phyloP scores from a whole-genome alignment of 2,888 invertebrate genomes.

The Tachystola acroxantha region DNA sequence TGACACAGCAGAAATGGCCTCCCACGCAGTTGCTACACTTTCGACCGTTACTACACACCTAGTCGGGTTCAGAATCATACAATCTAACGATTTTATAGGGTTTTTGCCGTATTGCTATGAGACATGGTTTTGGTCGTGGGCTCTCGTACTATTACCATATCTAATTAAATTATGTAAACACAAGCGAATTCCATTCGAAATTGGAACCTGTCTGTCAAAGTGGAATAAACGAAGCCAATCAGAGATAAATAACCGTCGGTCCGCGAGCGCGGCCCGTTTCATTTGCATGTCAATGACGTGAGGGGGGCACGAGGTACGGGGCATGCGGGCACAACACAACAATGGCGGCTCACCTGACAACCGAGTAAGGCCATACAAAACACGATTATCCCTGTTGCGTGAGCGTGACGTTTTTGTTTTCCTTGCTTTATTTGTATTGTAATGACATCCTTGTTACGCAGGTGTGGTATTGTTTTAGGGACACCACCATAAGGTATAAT shows the following conservation, averaged over 20 bases:
- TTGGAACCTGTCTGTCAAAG: constrained; percentile 68
- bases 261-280: constrained; percentile 59
- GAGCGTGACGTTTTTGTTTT: constrained; percentile 8
- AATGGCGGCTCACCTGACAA: constrained; percentile 56
- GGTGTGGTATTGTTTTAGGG: too few species aligned
- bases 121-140: too few species aligned
- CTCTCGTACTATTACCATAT: constrained; percentile 43
- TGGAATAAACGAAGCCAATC: constrained; percentile 72
- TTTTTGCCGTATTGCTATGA: too few species aligned
- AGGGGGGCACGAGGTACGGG: constrained; percentile 22
- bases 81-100: too few species aligned
- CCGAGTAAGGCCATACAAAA: constrained; percentile 22
- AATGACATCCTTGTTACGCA: neutral
- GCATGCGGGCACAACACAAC: constrained; percentile 33
- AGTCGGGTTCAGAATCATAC: too few species aligned
- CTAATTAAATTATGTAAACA: constrained; percentile 56
- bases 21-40: too few species aligned
- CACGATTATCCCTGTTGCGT: constrained; percentile 13
- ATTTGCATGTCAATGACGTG: constrained; percentile 70
- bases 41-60: too few species aligned
- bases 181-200: constrained; percentile 48
- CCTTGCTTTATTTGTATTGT: neutral
- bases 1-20: too few species aligned
- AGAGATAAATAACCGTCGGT: constrained; percentile 73
- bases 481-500: too few species aligned